Evolutionary conservation across 2,797 vertebrate genomes (phyloP).

Genomic region (Alosa sapidissima): DNA sequence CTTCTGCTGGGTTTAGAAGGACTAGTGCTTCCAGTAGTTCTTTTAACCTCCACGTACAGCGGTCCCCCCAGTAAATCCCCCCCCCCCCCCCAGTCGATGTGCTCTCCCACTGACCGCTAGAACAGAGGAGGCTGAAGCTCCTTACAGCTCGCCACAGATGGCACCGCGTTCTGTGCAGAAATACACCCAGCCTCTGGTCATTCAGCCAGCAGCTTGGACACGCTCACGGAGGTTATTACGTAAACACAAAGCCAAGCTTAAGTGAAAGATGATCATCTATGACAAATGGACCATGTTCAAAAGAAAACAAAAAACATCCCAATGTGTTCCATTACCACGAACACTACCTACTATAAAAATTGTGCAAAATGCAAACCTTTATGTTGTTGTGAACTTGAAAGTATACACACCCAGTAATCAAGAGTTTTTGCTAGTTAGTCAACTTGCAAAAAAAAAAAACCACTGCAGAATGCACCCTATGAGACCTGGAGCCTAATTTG

Average conservation of each 20-base stretch:
- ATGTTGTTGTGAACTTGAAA: neutral
- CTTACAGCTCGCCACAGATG: neutral
- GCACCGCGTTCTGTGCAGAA: neutral
- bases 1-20: neutral
- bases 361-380: slow-evolving; percentile 23
- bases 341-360: neutral
- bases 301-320: neutral
- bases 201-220: neutral
- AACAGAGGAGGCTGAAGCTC: neutral
- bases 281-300: neutral
- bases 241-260: neutral
- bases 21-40: neutral
- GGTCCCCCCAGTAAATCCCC: neutral
- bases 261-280: neutral
- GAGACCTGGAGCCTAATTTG: neutral
- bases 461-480: neutral
- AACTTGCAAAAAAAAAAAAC: neutral
- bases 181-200: neutral
- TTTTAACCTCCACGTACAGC: neutral
- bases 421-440: neutral
- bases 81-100: neutral
- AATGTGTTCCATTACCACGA: neutral
- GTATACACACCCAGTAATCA: neutral
- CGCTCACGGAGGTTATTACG: neutral
- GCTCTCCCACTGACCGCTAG: neutral